These are phyloP conservation scores for Macquaria australasica DNA, from an alignment of 2,113 vertebrate genomes.

Conservation along the genomic window DNA sequence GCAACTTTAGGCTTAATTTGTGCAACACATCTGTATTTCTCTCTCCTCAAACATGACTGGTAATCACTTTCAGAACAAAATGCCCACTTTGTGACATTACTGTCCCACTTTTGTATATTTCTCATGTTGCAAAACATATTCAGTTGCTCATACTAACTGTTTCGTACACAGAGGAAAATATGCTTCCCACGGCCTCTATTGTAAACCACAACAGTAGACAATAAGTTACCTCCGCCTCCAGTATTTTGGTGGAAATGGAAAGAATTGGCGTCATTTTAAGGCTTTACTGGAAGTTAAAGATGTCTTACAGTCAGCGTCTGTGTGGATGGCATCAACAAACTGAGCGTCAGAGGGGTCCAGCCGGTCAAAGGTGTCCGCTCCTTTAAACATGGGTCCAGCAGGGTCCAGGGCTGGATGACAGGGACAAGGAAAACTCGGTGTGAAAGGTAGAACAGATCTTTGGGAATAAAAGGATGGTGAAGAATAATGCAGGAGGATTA, in stretches of 20 bases:
- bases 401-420: constrained; percentile 90
- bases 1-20: neutral
- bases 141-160: neutral
- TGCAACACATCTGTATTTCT: neutral
- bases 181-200: neutral
- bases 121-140: neutral
- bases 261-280: neutral
- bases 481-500: neutral
- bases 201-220: neutral
- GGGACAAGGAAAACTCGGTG: neutral
- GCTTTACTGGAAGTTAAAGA: neutral
- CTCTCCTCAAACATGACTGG: neutral
- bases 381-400: constrained; percentile 93
- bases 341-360: constrained; percentile 92
- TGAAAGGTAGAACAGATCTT: neutral
- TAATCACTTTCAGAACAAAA: neutral
- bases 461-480: neutral
- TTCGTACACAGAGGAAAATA: neutral
- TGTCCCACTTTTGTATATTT: neutral
- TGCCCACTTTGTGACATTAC: neutral
- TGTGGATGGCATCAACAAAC: constrained; percentile 97
- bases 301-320: constrained; percentile 93
- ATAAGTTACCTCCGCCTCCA: accelerated
- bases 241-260: neutral
- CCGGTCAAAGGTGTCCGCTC: constrained; percentile 87